Conservation (phyloP, 2,888 invertebrate species). For the Marasmarcha lunaedactyla region DNA sequence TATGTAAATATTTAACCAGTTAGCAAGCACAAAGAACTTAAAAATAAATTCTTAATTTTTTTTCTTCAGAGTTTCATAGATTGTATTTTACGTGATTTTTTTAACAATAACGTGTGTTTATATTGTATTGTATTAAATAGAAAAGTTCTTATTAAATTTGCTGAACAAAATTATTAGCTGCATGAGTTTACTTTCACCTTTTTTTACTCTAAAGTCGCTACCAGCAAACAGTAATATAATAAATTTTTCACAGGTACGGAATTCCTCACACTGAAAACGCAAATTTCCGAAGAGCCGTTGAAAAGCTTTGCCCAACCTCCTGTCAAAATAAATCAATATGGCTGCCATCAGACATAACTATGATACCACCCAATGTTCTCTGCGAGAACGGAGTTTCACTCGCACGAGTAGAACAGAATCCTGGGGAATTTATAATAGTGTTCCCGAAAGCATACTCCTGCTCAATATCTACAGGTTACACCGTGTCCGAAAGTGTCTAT, state of each 20-base stretch:
- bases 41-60: too few species aligned
- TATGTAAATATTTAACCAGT: too few species aligned
- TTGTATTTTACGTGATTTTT: too few species aligned
- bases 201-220: too few species aligned
- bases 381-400: conserved; percentile 82
- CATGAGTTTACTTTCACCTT: too few species aligned
- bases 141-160: too few species aligned
- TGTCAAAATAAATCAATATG: conserved; percentile 87
- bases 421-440: conserved; percentile 90
- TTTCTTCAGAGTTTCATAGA: too few species aligned
- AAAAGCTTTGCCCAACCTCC: conserved; percentile 82
- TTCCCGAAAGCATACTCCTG: conserved; percentile 90
- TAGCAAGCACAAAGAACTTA: too few species aligned
- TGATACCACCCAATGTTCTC: conserved; percentile 89
- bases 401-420: conserved; percentile 83
- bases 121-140: too few species aligned
- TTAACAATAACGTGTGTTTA: too few species aligned
- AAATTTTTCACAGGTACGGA: conserved; percentile 74
- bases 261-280: conserved; percentile 83
- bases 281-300: conserved; percentile 81
- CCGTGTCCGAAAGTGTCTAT: conserved; percentile 92
- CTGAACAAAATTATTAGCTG: too few species aligned
- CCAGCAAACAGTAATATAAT: too few species aligned
- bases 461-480: conserved; percentile 88
- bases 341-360: conserved; percentile 92